Percentiles rank a stretch among this genome's conserved stretches.
Evolutionary conservation across 2,113 vertebrate genomes (phyloP).

Genomic region (Melanerpes aurifrons): DNA sequence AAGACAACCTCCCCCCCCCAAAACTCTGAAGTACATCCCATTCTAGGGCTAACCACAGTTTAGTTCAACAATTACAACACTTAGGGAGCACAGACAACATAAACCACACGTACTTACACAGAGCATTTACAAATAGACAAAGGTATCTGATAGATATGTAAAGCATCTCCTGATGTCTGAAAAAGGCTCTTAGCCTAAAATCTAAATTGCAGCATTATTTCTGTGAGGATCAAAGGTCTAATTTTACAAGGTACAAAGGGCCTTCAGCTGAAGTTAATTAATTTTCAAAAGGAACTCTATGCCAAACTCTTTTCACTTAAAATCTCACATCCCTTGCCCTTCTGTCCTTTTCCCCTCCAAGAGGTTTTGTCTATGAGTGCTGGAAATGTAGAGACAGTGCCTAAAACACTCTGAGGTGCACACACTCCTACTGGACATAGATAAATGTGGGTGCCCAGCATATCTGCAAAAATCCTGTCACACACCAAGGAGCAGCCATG

Average conservation of each 20-base stretch:
- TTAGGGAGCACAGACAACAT: background rate
- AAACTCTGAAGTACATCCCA: background rate
- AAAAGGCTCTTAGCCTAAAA: background rate
- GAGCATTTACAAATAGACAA: background rate
- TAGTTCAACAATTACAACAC: background rate
- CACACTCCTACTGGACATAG: background rate
- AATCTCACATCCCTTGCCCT: background rate
- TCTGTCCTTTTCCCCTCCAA: background rate
- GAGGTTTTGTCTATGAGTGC: background rate
- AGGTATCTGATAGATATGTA: background rate
- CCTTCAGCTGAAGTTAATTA: background rate
- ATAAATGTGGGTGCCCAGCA: background rate
- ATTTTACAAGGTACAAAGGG: background rate
- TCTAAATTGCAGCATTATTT: background rate
- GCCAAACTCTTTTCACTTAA: background rate
- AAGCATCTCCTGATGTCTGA: background rate
- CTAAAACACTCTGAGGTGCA: slow-evolving; percentile 1
- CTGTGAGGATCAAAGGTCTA: background rate
- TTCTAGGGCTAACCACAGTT: background rate
- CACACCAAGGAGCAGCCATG: background rate
- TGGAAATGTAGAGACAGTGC: background rate
- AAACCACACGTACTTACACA: background rate
- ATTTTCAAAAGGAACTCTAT: background rate
- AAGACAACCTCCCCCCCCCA: background rate
- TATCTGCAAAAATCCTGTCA: slow-evolving; percentile 3